Evolutionary conservation across 2,888 invertebrate species (phyloP).

Genomic region (Aspidapion aeneum): DNA sequence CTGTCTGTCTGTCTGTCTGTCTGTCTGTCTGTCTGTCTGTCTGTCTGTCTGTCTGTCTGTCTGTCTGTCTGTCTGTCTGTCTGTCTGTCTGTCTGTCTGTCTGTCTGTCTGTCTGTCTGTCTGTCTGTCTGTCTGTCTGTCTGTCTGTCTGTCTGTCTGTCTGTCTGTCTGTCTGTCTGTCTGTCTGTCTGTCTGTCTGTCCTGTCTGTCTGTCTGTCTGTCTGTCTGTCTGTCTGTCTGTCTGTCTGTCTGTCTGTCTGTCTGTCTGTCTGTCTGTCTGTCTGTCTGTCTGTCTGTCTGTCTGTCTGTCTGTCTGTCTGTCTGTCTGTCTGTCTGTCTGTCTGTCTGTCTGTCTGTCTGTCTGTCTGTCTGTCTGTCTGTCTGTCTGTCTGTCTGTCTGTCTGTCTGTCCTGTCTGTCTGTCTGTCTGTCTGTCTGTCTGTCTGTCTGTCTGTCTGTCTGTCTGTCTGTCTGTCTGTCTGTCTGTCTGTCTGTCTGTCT

Average conservation of each 20-base stretch:
- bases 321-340: conserved; percentile 15
- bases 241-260: conserved; percentile 15
- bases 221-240: conserved; percentile 14
- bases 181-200: conserved; percentile 15
- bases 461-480: conserved; percentile 8
- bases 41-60: too few species aligned
- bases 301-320: conserved; percentile 15
- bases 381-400: conserved; percentile 12
- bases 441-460: conserved; percentile 12
- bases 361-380: conserved; percentile 15
- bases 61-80: too few species aligned
- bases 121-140: conserved; percentile 13
- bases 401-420: too few species aligned
- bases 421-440: conserved; percentile 16
- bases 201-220: too few species aligned
- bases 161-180: conserved; percentile 10
- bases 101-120: too few species aligned
- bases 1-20: too few species aligned
- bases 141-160: conserved; percentile 15
- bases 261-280: conserved; percentile 15
- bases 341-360: conserved; percentile 16
- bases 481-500: conserved; percentile 16
- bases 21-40: too few species aligned
- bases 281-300: conserved; percentile 14
- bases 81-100: too few species aligned